Evolutionary conservation across 2,113 vertebrate genomes (phyloP).

Genomic region (Mohoua ochrocephala): DNA sequence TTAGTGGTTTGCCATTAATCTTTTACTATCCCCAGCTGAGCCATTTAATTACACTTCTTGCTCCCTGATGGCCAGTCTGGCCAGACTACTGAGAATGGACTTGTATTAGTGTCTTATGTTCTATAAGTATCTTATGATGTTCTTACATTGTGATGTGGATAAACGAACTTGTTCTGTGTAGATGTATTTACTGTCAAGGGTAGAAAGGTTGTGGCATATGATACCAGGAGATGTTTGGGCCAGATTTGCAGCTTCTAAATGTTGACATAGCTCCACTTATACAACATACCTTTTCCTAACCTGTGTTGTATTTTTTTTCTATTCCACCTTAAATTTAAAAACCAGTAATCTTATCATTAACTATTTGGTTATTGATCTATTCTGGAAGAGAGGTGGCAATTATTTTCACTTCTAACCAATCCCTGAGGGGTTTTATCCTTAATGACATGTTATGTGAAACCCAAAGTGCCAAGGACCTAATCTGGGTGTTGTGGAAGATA

Average conservation of each 20-base stretch:
- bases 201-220: neutral
- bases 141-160: neutral
- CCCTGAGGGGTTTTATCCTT: neutral
- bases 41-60: neutral
- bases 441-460: neutral
- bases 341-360: neutral
- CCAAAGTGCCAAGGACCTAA: neutral
- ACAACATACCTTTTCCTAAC: neutral
- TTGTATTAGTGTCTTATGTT: neutral
- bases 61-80: neutral
- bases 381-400: neutral
- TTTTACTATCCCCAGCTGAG: neutral
- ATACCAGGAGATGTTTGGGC: neutral
- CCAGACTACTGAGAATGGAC: neutral
- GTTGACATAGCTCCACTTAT: neutral
- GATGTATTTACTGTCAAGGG: neutral
- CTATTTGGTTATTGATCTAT: neutral
- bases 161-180: neutral
- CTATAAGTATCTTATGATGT: neutral
- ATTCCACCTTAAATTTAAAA: neutral
- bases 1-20: conserved; percentile 8
- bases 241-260: neutral
- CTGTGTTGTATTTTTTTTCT: neutral
- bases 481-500: neutral
- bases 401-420: neutral